Conservation (phyloP, 1,140 invertebrate genomes). For the Drosophila orosa region DNA sequence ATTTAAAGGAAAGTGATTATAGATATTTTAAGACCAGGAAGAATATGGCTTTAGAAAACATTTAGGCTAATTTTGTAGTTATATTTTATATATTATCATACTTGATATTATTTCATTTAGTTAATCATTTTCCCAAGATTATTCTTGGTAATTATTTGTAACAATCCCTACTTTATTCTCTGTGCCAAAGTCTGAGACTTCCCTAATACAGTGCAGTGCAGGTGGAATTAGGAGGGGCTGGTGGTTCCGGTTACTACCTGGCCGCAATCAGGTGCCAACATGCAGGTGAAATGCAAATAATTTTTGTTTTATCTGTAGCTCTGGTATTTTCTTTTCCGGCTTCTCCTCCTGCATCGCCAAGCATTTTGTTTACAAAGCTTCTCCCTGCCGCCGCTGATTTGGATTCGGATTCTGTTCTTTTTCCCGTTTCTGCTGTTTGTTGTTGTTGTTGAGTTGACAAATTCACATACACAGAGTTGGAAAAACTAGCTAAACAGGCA, state of each 20-base stretch:
- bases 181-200: neutral
- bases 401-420: conserved; percentile 14
- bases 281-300: conserved; percentile 80
- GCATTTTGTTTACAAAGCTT: conserved; percentile 25
- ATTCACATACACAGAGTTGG: conserved; percentile 11
- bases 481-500: conserved; percentile 62
- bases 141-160: too few relatives aligned
- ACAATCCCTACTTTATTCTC: neutral
- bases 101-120: neutral
- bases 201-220: neutral
- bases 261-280: conserved; percentile 79
- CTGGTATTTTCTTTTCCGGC: conserved; percentile 47
- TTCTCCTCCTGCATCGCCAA: neutral
- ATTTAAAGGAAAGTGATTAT: neutral
- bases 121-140: too few relatives aligned
- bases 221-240: neutral
- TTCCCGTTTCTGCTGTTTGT: conserved; percentile 25
- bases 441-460: conserved; percentile 40
- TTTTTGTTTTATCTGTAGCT: conserved; percentile 74
- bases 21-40: neutral
- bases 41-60: neutral
- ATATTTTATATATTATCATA: too few relatives aligned
- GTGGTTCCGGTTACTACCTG: conserved; percentile 16
- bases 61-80: too few relatives aligned
- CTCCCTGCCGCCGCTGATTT: conserved; percentile 26